Conservation (phyloP, 2,888 invertebrate genomes). For the Hirudinaria manillensis region DNA sequence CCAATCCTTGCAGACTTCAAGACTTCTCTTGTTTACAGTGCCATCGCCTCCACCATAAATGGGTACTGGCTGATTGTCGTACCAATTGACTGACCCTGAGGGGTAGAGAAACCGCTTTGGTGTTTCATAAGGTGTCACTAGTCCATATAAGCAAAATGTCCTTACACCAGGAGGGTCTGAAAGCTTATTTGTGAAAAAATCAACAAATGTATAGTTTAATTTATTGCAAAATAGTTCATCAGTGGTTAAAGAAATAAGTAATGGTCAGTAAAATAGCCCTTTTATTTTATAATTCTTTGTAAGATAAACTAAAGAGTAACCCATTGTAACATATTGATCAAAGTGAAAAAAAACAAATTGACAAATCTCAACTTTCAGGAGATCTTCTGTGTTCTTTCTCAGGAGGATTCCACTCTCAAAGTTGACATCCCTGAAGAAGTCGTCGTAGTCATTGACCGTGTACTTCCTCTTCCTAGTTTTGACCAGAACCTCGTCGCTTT, state of each 20-base stretch:
- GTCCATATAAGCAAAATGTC: slow-evolving; percentile 50
- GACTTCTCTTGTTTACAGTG: slow-evolving; percentile 83
- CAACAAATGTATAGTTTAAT: no score
- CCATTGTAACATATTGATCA: no score
- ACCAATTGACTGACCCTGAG: slow-evolving; percentile 40
- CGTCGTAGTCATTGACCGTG: slow-evolving; percentile 49
- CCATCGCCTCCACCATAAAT: slow-evolving; percentile 85
- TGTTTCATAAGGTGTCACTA: slow-evolving; percentile 42
- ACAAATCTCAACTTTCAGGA: slow-evolving; percentile 38
- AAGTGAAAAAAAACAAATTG: no score
- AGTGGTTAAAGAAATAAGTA: no score
- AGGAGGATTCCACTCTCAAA: slow-evolving; percentile 46
- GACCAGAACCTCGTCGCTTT: slow-evolving; percentile 54
- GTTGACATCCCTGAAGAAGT: slow-evolving; percentile 48
- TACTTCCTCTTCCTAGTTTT: slow-evolving; percentile 46
- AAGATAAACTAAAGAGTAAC: no score
- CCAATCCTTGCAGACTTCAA: slow-evolving; percentile 79
- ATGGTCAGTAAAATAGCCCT: no score
- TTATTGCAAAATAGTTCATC: background rate
- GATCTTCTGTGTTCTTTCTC: slow-evolving; percentile 46
- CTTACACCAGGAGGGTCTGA: slow-evolving; percentile 47
- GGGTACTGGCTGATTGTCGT: slow-evolving; percentile 46
- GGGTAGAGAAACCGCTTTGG: slow-evolving; percentile 46
- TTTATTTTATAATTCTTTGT: no score
- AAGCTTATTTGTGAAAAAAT: background rate